phyloP scores from a whole-genome alignment of 2,797 vertebrate genomes.

The Urosaurus nigricauda region DNA sequence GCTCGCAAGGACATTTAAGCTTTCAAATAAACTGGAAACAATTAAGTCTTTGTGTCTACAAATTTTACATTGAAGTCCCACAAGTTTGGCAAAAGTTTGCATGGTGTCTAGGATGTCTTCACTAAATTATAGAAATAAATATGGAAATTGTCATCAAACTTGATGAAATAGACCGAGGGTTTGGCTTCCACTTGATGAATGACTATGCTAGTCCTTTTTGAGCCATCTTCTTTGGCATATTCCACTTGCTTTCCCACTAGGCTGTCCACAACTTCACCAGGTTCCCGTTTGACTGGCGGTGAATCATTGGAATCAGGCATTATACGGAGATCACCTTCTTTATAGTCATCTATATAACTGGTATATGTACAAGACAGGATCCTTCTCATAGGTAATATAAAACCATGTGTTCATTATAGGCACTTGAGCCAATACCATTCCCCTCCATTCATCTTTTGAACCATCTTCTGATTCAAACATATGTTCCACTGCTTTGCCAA shows the following conservation, averaged over 20 bases:
- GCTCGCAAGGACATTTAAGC: conserved; percentile 87
- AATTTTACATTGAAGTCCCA: conserved; percentile 86
- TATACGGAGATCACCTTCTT: conserved; percentile 96
- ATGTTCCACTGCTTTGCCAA: conserved; percentile 95
- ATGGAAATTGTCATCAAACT: conserved; percentile 97
- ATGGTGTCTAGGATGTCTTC: conserved; percentile 90
- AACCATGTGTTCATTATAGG: conserved; percentile 98
- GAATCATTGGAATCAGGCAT: conserved; percentile 98
- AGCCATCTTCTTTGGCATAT: conserved; percentile 97
- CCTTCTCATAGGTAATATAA: conserved; percentile 98
- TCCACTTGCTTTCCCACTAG: conserved; percentile 98
- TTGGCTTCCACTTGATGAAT: conserved; percentile 98
- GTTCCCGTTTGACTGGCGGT: conserved; percentile 91
- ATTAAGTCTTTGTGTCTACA: conserved; percentile 84
- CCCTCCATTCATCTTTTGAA: conserved; percentile 95
- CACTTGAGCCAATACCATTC: conserved; percentile 95
- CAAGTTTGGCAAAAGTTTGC: conserved; percentile 81
- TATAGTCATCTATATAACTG: conserved; percentile 97
- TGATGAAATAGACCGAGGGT: conserved; percentile 97
- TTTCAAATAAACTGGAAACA: conserved; percentile 86
- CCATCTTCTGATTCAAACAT: conserved; percentile 97
- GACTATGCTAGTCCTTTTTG: conserved; percentile 96
- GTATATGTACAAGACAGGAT: conserved; percentile 98
- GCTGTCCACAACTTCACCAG: conserved; percentile 97
- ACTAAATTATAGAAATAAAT: conserved; percentile 98